These are phyloP conservation scores for Henicopernis longicauda DNA, from an alignment of 2,113 vertebrate species.

Conservation along the genomic window DNA sequence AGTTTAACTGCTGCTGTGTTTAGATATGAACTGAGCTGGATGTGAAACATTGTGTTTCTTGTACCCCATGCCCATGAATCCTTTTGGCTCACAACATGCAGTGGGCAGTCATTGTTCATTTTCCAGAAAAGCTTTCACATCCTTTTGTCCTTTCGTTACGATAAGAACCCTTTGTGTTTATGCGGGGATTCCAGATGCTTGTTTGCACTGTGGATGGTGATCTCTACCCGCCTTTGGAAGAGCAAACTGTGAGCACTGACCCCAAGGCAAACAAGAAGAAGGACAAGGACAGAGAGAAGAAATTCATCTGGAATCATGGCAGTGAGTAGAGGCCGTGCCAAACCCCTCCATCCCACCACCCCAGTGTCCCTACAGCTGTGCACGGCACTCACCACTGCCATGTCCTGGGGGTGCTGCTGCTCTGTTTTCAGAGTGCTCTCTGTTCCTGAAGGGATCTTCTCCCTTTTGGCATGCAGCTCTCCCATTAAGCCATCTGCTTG, in stretches of 20 bases:
- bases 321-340: conserved; percentile 77
- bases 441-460: background rate
- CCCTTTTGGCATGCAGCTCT: background rate
- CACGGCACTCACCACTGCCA: background rate
- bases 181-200: conserved; percentile 82
- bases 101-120: background rate
- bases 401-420: background rate
- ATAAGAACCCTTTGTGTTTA: background rate
- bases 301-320: conserved; percentile 97
- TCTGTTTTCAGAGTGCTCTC: background rate
- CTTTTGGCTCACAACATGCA: background rate
- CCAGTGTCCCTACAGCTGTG: background rate
- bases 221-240: conserved; percentile 92
- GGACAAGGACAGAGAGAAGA: conserved; percentile 95
- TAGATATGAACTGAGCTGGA: background rate
- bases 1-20: background rate
- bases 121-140: background rate
- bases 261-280: conserved; percentile 94
- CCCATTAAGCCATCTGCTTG: background rate
- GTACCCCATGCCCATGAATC: background rate
- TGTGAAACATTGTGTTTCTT: background rate
- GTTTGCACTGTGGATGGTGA: conserved; percentile 94
- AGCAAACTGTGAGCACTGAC: conserved; percentile 85
- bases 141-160: background rate
- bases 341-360: background rate